Percentiles rank a stretch among this genome's conserved stretches.
Conservation (phyloP, 2,797 vertebrate species). For the Diglossa cyanea region DNA sequence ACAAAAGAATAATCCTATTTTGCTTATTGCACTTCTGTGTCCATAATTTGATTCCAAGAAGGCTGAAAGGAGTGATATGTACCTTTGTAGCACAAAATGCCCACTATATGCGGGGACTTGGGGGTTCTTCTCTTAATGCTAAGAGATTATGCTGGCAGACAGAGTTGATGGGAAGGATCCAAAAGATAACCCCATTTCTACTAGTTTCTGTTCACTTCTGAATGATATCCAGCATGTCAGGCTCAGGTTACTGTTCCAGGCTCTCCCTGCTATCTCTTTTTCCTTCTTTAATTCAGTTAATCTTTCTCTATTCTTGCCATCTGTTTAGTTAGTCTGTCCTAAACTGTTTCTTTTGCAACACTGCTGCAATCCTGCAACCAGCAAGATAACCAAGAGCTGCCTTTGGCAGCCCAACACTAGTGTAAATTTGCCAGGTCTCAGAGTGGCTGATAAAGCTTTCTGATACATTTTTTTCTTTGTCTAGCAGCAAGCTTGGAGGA, state of each 20-base stretch:
- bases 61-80: neutral
- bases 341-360: neutral
- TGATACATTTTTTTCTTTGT: neutral
- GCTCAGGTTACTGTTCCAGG: neutral
- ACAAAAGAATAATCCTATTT: neutral
- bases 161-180: neutral
- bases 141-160: neutral
- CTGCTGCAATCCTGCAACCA: neutral
- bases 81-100: neutral
- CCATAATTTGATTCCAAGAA: neutral
- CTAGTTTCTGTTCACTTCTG: neutral
- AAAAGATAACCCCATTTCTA: neutral
- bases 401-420: neutral
- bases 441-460: neutral
- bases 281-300: neutral
- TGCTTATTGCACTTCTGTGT: neutral
- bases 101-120: neutral
- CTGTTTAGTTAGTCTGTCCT: neutral
- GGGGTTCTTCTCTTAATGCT: neutral
- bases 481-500: neutral
- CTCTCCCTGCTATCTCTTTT: neutral
- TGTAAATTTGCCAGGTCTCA: constrained; percentile 9
- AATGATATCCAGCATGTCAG: neutral
- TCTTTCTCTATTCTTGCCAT: neutral
- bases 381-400: neutral